Evolutionary conservation across 2,797 vertebrate species (phyloP).

Genomic region (Scomberomorus guttatus): DNA sequence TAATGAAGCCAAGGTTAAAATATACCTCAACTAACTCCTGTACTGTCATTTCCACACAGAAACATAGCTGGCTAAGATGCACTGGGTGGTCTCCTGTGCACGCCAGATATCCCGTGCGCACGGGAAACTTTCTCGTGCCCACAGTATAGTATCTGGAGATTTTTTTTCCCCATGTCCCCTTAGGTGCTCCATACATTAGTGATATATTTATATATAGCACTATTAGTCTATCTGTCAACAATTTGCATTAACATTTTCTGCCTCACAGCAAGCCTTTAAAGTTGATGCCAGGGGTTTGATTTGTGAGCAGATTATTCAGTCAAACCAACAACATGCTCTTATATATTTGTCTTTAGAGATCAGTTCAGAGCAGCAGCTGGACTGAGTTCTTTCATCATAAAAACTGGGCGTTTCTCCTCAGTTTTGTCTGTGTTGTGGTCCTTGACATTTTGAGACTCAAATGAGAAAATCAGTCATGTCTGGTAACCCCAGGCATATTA

Average conservation of each 20-base stretch:
- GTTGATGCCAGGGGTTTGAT: neutral
- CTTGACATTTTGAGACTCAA: conserved; percentile 5
- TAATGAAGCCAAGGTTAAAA: conserved; percentile 16
- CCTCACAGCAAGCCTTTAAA: neutral
- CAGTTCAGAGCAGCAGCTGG: conserved; percentile 1
- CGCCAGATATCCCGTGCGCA: no score
- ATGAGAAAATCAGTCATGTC: conserved; percentile 28
- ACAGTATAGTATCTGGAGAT: no score
- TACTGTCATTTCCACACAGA: conserved; percentile 6
- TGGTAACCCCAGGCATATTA: neutral
- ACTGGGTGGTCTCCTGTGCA: neutral
- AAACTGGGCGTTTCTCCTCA: conserved; percentile 23
- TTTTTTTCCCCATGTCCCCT: no score
- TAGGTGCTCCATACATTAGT: no score
- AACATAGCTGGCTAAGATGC: neutral
- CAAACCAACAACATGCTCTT: neutral
- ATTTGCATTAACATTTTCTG: no score
- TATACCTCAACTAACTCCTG: conserved; percentile 14
- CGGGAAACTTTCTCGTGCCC: no score
- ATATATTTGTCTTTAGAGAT: neutral
- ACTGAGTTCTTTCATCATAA: conserved; percentile 6
- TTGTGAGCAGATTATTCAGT: neutral
- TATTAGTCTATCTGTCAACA: no score
- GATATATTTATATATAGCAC: no score
- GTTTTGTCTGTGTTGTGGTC: conserved; percentile 19